A percentile compares a stretch with the other conserved stretches of the same genome.
Evolutionary conservation across 2,797 vertebrate genomes (phyloP).

Genomic region (Eutrigla gurnardus): DNA sequence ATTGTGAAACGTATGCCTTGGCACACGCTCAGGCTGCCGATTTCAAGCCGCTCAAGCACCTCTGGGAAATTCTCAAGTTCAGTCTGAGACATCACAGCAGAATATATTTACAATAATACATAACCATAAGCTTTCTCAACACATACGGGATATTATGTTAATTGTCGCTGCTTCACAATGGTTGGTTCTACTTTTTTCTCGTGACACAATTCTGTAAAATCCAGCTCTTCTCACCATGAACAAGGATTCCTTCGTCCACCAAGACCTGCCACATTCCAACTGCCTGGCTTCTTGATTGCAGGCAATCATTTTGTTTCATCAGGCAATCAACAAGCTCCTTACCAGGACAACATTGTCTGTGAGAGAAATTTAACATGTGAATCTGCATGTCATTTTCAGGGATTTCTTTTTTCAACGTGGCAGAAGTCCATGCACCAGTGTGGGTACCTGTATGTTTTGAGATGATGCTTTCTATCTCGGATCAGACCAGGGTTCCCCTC

Average conservation of each 20-base stretch:
- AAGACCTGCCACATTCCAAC: conserved; percentile 95
- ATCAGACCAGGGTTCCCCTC: conserved; percentile 86
- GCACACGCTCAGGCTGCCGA: conserved; percentile 9
- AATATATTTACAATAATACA: conserved; percentile 40
- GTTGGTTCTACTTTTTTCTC: background rate
- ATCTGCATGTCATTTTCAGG: background rate
- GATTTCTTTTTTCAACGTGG: background rate
- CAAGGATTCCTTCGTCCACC: conserved; percentile 91
- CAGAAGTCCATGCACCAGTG: too few species aligned
- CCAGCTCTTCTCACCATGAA: conserved; percentile 85
- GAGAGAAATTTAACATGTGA: background rate
- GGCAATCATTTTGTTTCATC: conserved; percentile 83
- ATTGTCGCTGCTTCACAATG: background rate
- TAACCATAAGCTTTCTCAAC: background rate
- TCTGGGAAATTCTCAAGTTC: conserved; percentile 32
- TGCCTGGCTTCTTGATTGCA: conserved; percentile 89
- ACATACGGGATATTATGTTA: background rate
- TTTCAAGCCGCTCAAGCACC: conserved; percentile 37
- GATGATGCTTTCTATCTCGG: conserved; percentile 93
- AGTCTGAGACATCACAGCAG: conserved; percentile 35
- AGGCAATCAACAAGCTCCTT: conserved; percentile 93
- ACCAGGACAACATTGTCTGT: conserved; percentile 92
- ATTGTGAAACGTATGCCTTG: conserved; percentile 15
- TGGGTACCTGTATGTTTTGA: conserved; percentile 90
- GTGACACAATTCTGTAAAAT: background rate